Percentiles rank a stretch among this genome's conserved stretches.
Evolutionary conservation across 2,888 invertebrate genomes (phyloP).

Genomic region (Zygaena filipendulae): DNA sequence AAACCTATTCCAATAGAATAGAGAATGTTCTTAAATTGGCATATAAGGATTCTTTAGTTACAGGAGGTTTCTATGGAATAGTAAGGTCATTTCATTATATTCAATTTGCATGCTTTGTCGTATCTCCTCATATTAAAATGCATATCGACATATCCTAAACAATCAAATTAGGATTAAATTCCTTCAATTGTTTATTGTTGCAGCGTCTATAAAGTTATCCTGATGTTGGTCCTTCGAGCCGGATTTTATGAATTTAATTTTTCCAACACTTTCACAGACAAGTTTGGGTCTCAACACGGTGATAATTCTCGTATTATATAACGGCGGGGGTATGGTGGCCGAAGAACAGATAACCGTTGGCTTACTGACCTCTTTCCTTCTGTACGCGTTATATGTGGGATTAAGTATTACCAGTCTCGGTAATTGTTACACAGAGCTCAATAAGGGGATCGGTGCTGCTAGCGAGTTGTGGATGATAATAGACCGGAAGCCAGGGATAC

Average conservation of each 20-base stretch:
- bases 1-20: constrained; percentile 74
- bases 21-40: constrained; percentile 79
- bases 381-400: constrained; percentile 95
- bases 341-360: constrained; percentile 84
- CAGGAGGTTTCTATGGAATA: constrained; percentile 91
- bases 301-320: constrained; percentile 90
- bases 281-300: constrained; percentile 92
- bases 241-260: no score
- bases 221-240: no score
- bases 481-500: constrained; percentile 82
- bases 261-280: constrained; percentile 76
- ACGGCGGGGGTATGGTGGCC: constrained; percentile 90
- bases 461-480: constrained; percentile 90
- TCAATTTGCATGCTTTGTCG: no score
- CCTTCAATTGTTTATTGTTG: constrained; percentile 5
- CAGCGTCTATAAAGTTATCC: constrained; percentile 8
- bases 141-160: no score
- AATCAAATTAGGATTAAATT: no score
- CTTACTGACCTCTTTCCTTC: constrained; percentile 89
- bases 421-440: constrained; percentile 93
- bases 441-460: constrained; percentile 93
- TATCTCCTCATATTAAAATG: no score
- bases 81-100: constrained; percentile 61
- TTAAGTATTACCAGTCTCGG: constrained; percentile 91
- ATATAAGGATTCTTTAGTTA: constrained; percentile 87